Base-by-base conservation (phyloP, 2,888 invertebrate genomes). In the Parascotia fuliginaria region DNA sequence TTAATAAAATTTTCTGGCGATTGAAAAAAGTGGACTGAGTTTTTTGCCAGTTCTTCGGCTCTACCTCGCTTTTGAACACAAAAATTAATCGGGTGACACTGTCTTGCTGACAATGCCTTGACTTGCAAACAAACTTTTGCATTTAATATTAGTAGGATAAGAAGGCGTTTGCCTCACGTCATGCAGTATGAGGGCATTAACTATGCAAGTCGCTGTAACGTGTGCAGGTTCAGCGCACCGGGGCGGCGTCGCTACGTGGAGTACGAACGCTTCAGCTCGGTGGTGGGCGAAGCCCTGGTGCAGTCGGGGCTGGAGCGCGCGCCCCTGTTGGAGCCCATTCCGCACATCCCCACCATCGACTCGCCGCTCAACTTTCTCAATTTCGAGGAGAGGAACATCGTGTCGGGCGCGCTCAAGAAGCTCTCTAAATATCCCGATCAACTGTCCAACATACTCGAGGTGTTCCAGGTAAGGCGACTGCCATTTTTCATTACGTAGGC, bases 221-320 rank as follows among this genome's bases (percentile, higher is more conserved):
- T 0, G 24, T 9, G 2, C 67, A 95, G 95, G 38, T 96, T 95
- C 85, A 93, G 93, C 38, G 93, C 95, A 3, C 93, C 94, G 0
- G 83, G 92, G 42, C 93, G 95, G 14, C 88, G 90, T 0, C 92
- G 94, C 37, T 93, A 86, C 73, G 81, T 95, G 5, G 94, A 95
- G 58, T 96, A 96, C 86, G 93, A 92, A 44, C 93, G 95, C 60
- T 96, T 97, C 85, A 93, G 94, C 60, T 86, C 92, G 38, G 89
- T 93, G 1, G 92, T 96, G 31, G 96, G 96, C 74, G 95, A 95
- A 82, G 94, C 95, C 27, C 94, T 95, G 62, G 93, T 94, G 11
- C 94, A 95, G 75, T 79, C 88, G 13, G 93, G 94, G 51, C 87
- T 96, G 57, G 94, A 95, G 81, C 93, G 95, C 60, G 93, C 95